phyloP scores from a whole-genome alignment of 1,140 invertebrate species.

The Diorhabda elongata region DNA sequence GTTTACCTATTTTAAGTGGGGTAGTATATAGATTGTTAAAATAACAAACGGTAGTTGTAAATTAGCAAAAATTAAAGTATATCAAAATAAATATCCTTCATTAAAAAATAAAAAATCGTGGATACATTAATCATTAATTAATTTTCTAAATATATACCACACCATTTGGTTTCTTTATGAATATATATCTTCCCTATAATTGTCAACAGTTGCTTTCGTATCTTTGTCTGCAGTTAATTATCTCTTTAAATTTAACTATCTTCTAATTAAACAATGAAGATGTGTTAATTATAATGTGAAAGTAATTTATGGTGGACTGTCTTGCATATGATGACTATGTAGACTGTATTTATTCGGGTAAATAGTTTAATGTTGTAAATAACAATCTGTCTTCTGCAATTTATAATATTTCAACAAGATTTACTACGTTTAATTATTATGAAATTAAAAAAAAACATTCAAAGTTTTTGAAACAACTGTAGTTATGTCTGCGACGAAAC shows the following conservation, averaged over 20 bases:
- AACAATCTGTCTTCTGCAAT: not conserved
- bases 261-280: constrained; percentile 3
- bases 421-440: no score
- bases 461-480: no score
- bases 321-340: no score
- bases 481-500: no score
- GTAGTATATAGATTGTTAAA: no score
- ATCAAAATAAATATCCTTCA: not conserved
- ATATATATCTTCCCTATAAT: not conserved
- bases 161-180: not conserved
- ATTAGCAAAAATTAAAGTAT: not conserved
- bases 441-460: no score
- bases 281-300: not conserved
- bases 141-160: not conserved
- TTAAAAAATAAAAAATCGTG: not conserved
- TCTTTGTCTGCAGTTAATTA: not conserved
- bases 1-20: no score
- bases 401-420: no score
- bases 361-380: not conserved
- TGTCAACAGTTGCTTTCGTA: not conserved
- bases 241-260: not conserved
- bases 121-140: not conserved
- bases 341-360: not conserved
- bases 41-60: no score
- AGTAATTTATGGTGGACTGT: not conserved